Base-by-base conservation (phyloP, 1,140 invertebrate genomes). In the Ostrea edulis region DNA sequence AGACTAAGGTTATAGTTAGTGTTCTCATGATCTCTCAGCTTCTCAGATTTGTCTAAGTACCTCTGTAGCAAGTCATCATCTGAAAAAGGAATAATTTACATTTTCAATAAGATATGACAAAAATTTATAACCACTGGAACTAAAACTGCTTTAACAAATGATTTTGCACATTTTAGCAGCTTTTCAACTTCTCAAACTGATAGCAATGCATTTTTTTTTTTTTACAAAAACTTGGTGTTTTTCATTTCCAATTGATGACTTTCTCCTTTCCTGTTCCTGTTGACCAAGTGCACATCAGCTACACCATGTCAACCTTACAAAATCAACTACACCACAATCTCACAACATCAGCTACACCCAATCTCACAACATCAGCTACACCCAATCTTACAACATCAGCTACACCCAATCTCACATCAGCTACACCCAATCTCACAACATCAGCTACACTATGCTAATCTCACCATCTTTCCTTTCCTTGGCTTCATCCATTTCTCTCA, bases 1-100 rank as follows among this genome's bases (percentile, higher is more conserved):
- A 90, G 90, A 86, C 91, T 93, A 65, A 95, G 92, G 12, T 92
- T 90, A 82, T 93, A 90, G 86, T 94, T 94, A 81, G 94, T 94
- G 82, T 92, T 90, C 85, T 94, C 92, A 1, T 94, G 71, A 17
- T 89, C 81, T 29, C 92, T 88, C 14, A 94, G 85, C 53, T 92
- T 89, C 44, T 94, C 92, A 9, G 92, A 90, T 55, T 91, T 90
- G 0, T 82, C 85, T 54, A 94, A 68, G 62, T 92, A 90, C 14
- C 84, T 87, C 35, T 92, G 85, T 52, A 90, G 62, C 58, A 92
- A 86, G 11, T 93, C 90, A 89, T 93, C 93, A 52, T 83, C 82
- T 83, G 82, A 4, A 51, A 52, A 83, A 29, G 5, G 9, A 81
- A 44, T 5, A 44, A 44, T 44, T 44, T 5, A 44, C 5, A 5